phyloP scores from a whole-genome alignment of 2,797 vertebrate species.

The Phataginus tetradactyla region DNA sequence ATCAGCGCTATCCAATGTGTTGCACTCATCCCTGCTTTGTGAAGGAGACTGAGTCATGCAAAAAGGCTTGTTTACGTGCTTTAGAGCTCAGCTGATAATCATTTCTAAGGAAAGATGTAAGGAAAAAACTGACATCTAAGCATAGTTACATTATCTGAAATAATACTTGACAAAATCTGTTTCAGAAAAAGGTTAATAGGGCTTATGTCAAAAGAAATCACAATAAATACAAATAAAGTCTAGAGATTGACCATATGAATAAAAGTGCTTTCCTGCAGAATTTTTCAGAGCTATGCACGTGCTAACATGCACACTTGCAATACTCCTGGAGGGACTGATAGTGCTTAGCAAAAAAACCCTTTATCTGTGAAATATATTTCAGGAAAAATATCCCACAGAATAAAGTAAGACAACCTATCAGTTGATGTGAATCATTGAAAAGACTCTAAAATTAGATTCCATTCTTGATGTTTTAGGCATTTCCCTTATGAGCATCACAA shows the following conservation, averaged over 20 bases:
- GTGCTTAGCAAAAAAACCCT: neutral
- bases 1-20: neutral
- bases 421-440: neutral
- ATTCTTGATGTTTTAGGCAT: neutral
- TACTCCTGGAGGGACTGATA: neutral
- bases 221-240: neutral
- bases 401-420: neutral
- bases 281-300: neutral
- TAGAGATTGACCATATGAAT: neutral
- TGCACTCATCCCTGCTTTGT: neutral
- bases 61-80: neutral
- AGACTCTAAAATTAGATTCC: neutral
- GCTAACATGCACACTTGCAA: neutral
- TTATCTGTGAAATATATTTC: neutral
- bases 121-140: neutral
- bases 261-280: neutral
- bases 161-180: neutral
- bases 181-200: constrained; percentile 4
- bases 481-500: neutral
- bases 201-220: neutral
- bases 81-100: neutral
- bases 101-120: neutral
- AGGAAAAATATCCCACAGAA: neutral
- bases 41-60: neutral
- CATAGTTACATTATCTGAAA: neutral